phyloP scores from a whole-genome alignment of 2,888 invertebrate species.

The Cacoxenus indagator region DNA sequence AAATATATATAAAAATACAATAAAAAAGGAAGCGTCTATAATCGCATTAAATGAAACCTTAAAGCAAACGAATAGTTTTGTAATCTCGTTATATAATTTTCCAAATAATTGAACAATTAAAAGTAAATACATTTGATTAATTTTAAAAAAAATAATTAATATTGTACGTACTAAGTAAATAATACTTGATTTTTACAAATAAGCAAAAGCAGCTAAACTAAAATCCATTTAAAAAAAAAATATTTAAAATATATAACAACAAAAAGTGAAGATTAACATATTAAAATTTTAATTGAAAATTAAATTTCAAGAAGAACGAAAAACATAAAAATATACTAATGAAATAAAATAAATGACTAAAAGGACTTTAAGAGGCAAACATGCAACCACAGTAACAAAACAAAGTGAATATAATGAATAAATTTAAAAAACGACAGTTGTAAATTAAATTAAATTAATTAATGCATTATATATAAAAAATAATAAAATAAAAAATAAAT shows the following conservation, averaged over 20 bases:
- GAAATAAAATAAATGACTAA: not conserved
- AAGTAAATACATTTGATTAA: slow-evolving; percentile 14
- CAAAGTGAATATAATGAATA: not conserved
- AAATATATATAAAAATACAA: slow-evolving; percentile 9
- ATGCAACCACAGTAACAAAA: not conserved
- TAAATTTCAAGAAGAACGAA: slow-evolving; percentile 18
- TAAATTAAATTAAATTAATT: slow-evolving; percentile 32
- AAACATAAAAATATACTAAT: slow-evolving; percentile 26
- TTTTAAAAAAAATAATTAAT: slow-evolving; percentile 5
- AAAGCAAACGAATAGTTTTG: slow-evolving; percentile 40
- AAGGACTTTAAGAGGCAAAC: not conserved
- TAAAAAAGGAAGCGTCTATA: slow-evolving; percentile 15
- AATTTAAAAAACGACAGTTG: slow-evolving; percentile 29
- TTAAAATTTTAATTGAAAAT: slow-evolving; percentile 51
- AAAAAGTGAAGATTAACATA: slow-evolving; percentile 42
- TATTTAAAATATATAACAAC: not conserved
- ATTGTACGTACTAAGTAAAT: slow-evolving; percentile 12
- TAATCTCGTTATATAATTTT: slow-evolving; percentile 33
- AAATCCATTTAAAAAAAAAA: slow-evolving; percentile 6
- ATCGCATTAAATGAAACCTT: slow-evolving; percentile 31
- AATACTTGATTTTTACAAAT: not conserved
- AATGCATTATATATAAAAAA: slow-evolving; percentile 45
- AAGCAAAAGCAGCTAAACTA: slow-evolving; percentile 28
- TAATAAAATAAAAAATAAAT: slow-evolving; percentile 29
- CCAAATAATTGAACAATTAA: slow-evolving; percentile 30